Percentiles rank a stretch among this genome's conserved stretches.
Evolutionary conservation across 2,888 invertebrate genomes (phyloP).

Genomic region (Hyles lineata): DNA sequence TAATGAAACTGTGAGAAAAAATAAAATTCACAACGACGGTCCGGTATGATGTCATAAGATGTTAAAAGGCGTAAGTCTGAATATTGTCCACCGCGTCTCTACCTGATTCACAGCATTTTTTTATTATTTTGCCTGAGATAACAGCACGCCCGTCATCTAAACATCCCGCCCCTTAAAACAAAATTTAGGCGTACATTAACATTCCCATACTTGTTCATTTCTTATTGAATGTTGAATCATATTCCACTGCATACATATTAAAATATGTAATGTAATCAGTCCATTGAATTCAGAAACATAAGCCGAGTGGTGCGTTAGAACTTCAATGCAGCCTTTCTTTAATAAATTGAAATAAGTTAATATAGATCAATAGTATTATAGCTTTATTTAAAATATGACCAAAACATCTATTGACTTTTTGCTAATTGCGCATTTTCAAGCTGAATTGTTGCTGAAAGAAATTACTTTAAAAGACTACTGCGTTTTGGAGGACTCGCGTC

Average conservation of each 20-base stretch:
- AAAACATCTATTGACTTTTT: no score
- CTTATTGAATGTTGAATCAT: conserved; percentile 3
- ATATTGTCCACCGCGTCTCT: conserved; percentile 1
- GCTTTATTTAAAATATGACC: no score
- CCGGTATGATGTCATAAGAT: conserved; percentile 27
- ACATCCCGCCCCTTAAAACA: background rate
- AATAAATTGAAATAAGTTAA: background rate
- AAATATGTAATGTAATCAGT: background rate
- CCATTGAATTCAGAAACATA: background rate
- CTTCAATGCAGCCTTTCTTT: background rate
- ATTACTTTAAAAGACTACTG: no score
- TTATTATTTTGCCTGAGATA: conserved; percentile 11
- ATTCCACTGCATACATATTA: conserved; percentile 1
- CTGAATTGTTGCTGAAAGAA: no score
- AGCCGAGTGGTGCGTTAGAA: background rate
- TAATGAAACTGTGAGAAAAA: conserved; percentile 21
- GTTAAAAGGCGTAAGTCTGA: conserved; percentile 16
- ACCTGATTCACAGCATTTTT: conserved; percentile 15
- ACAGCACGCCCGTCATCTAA: conserved; percentile 22
- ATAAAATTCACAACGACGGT: conserved; percentile 9
- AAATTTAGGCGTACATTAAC: conserved; percentile 22
- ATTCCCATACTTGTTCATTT: conserved; percentile 14
- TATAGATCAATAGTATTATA: no score
- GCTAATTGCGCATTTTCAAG: no score
- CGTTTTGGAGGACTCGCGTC: no score